Percentiles rank a stretch among this genome's conserved stretches.
Evolutionary conservation across 2,888 invertebrate genomes (phyloP).

Genomic region (Cephus rjabovi): DNA sequence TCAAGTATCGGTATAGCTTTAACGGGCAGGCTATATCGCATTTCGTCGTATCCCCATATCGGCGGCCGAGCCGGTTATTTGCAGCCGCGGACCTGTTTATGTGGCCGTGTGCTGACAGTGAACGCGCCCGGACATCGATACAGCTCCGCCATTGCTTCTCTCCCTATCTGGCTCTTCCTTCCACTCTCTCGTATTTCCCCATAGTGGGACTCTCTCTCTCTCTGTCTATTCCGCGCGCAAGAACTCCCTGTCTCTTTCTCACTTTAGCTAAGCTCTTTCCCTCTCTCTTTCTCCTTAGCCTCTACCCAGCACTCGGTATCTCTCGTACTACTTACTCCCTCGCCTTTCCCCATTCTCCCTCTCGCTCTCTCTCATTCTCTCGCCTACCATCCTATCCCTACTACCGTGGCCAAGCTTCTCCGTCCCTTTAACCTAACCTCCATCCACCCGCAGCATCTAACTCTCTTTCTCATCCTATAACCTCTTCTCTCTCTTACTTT

Average conservation of each 20-base stretch:
- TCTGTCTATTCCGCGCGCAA: not conserved
- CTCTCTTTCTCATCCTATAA: slow-evolving; percentile 4
- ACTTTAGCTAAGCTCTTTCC: slow-evolving; percentile 22
- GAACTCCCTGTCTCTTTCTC: not conserved
- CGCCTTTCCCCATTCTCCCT: slow-evolving; percentile 3
- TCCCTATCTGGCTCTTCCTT: slow-evolving; percentile 38
- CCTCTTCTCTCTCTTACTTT: slow-evolving; percentile 8
- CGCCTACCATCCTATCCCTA: slow-evolving; percentile 7
- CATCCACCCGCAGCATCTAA: not conserved
- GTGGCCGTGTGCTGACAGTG: slow-evolving; percentile 43
- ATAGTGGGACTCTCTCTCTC: slow-evolving; percentile 5
- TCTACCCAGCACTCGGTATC: slow-evolving; percentile 23
- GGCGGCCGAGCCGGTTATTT: not conserved
- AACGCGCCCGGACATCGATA: slow-evolving; percentile 59
- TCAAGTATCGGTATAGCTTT: not conserved
- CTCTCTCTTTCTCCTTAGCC: slow-evolving; percentile 25
- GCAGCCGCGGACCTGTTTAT: slow-evolving; percentile 9
- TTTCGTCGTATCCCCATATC: not conserved
- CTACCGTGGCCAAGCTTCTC: not conserved
- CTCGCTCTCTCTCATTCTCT: not conserved
- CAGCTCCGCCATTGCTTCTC: slow-evolving; percentile 54
- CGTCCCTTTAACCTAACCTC: not conserved
- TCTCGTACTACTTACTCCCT: slow-evolving; percentile 21
- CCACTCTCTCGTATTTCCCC: slow-evolving; percentile 8
- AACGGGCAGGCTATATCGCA: not conserved